Evolutionary conservation across 2,888 invertebrate genomes (phyloP).

Genomic region (Mythimna albipuncta): DNA sequence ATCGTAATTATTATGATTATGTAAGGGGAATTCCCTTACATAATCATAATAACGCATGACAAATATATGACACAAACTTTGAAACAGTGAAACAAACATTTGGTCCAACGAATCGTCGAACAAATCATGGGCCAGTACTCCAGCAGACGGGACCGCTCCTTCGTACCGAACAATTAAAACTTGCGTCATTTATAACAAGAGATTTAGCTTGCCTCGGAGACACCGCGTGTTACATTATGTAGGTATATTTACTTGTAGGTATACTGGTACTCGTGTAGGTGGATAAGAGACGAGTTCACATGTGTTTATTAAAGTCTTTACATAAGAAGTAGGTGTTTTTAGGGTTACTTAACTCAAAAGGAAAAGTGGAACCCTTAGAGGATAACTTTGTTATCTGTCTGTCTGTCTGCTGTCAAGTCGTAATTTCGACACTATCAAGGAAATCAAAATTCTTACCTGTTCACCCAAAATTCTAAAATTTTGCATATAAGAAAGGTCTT

Average conservation of each 20-base stretch:
- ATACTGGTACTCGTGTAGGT: neutral
- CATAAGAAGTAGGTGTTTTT: no score
- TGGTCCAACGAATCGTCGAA: constrained; percentile 57
- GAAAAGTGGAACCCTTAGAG: no score
- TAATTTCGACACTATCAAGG: no score
- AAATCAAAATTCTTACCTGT: no score
- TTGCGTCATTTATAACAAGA: constrained; percentile 66
- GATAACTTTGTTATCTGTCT: no score
- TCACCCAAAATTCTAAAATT: no score
- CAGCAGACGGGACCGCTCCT: constrained; percentile 62
- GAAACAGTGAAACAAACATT: constrained; percentile 52
- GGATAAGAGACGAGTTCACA: neutral
- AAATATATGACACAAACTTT: constrained; percentile 47
- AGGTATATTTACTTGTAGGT: constrained; percentile 11
- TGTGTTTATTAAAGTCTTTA: neutral
- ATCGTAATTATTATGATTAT: constrained; percentile 29
- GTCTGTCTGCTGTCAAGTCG: no score
- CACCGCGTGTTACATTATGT: constrained; percentile 52
- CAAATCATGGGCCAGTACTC: constrained; percentile 55
- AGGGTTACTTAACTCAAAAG: no score
- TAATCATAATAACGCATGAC: constrained; percentile 18
- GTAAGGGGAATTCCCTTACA: constrained; percentile 23
- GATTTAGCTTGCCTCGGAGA: constrained; percentile 61
- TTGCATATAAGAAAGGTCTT: no score
- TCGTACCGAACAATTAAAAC: constrained; percentile 66